These are phyloP conservation scores for Felis catus DNA, from an alignment of 2,113 vertebrate species.

Conservation along the genomic window F.catus_Fca126_mat1.0 CM031412.1:237402501-237403000, in stretches of 20 bases:
- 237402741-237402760: neutral
- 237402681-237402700: neutral
- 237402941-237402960: constrained; percentile 84
- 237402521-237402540: too few species aligned
- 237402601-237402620: accelerated
- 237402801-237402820: constrained; percentile 80
- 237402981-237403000: constrained; percentile 87
- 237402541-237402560: neutral
- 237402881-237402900: constrained; percentile 81
- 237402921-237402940: constrained; percentile 87
- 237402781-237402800: constrained; percentile 65
- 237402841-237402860: constrained; percentile 80
- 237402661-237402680: neutral
- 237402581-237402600: neutral
- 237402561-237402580: accelerated
- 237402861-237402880: constrained; percentile 82
- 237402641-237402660: accelerated
- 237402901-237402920: constrained; percentile 81
- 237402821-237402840: constrained; percentile 78
- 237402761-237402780: constrained; percentile 68
- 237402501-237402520: neutral
- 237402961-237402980: constrained; percentile 84
- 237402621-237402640: accelerated
- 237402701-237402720: neutral
- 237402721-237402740: constrained; percentile 52